Evolutionary conservation across 2,888 invertebrate species (phyloP).

Genomic region (Apamea monoglypha): DNA sequence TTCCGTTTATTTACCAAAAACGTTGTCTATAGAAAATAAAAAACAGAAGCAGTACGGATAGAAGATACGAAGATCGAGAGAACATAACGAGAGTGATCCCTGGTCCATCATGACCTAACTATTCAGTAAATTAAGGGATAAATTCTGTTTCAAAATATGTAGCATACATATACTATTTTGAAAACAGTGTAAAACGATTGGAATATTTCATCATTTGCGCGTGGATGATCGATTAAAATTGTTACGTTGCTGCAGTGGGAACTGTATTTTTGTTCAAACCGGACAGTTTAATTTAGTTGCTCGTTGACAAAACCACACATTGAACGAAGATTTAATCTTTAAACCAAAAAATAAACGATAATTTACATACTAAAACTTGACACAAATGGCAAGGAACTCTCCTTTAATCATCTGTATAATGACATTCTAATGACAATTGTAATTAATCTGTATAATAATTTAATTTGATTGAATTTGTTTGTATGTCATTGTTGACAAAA

Average conservation of each 20-base stretch:
- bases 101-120: no score
- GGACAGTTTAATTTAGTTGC: constrained; percentile 26
- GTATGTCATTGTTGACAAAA: no score
- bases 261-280: constrained; percentile 3
- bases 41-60: no score
- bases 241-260: not conserved
- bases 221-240: constrained; percentile 7
- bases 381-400: not conserved
- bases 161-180: not conserved
- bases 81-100: not conserved
- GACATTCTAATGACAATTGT: no score
- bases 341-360: not conserved
- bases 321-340: not conserved
- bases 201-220: not conserved
- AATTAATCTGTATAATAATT: no score
- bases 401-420: no score
- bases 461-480: no score
- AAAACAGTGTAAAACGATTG: not conserved
- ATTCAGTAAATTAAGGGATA: not conserved
- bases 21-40: not conserved
- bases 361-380: no score
- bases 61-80: no score
- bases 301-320: not conserved
- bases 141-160: not conserved
- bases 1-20: not conserved